Conservation (phyloP, 2,113 vertebrate genomes). For the Grallaria varia region DNA sequence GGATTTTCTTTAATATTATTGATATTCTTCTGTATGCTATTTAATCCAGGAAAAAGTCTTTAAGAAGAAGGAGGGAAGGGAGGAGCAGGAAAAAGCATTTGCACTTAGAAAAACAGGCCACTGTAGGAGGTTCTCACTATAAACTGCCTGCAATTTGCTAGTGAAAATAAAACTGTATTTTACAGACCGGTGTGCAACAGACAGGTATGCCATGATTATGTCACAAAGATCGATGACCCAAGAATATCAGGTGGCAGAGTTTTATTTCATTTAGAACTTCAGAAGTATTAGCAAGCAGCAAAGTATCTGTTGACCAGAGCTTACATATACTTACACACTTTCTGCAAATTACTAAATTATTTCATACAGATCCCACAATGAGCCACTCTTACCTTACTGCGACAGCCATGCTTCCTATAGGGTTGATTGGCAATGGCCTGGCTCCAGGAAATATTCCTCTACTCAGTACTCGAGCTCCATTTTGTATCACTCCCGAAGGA, state of each 20-base stretch:
- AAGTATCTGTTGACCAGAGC: not conserved
- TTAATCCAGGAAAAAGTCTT: not conserved
- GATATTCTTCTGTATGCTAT: not conserved
- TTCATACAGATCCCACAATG: not conserved
- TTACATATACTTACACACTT: not conserved
- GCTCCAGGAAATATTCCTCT: slow-evolving; percentile 93
- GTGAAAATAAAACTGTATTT: not conserved
- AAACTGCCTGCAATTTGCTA: not conserved
- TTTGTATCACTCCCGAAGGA: slow-evolving; percentile 94
- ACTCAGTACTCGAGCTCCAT: slow-evolving; percentile 92
- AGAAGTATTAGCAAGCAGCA: not conserved
- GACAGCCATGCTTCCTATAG: slow-evolving; percentile 89
- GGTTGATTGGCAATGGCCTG: slow-evolving; percentile 91
- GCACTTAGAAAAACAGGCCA: not conserved
- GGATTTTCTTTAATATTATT: not conserved
- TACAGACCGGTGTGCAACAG: not conserved
- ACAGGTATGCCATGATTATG: not conserved
- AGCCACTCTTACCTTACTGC: slow-evolving; percentile 83
- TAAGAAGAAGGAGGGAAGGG: not conserved
- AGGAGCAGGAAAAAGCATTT: not conserved
- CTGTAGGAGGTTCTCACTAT: not conserved
- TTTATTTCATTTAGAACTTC: not conserved
- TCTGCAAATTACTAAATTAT: not conserved
- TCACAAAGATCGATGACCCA: not conserved
- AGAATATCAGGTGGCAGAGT: not conserved